Evolutionary conservation across 2,797 vertebrate genomes (phyloP).

Genomic region (Eulemur albifrons): DNA sequence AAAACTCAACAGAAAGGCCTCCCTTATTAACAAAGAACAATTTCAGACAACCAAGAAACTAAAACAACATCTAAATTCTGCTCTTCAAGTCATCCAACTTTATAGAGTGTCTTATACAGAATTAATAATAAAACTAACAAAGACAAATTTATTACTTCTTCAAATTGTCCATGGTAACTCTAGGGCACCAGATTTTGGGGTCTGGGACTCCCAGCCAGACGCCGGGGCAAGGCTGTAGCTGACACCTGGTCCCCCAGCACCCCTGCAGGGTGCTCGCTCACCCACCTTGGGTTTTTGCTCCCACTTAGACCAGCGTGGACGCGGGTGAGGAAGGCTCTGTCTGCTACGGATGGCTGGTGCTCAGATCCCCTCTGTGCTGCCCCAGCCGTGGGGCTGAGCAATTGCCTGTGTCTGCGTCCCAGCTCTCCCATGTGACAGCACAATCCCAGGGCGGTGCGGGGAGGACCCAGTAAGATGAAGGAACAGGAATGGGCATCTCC

Average conservation of each 20-base stretch:
- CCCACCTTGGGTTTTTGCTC: neutral
- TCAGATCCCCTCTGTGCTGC: neutral
- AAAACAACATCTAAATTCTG: neutral
- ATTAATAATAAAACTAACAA: neutral
- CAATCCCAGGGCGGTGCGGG: rapidly evolving
- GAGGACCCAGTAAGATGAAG: neutral
- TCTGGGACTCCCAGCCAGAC: neutral
- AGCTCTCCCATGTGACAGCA: neutral
- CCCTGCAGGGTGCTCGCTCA: rapidly evolving
- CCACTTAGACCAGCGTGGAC: neutral
- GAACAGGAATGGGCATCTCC: neutral
- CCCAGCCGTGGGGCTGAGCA: neutral
- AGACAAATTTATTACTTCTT: neutral
- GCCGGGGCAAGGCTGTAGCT: rapidly evolving
- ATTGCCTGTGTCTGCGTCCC: neutral
- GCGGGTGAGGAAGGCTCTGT: neutral
- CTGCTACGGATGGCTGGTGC: too few relatives aligned
- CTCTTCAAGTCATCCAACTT: neutral
- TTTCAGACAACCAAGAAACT: slow-evolving; percentile 15
- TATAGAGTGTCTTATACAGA: neutral
- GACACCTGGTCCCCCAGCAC: neutral
- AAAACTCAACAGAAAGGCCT: slow-evolving; percentile 34
- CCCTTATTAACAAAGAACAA: slow-evolving; percentile 23
- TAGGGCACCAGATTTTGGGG: neutral
- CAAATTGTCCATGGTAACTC: neutral